Percentiles rank a stretch among this genome's conserved stretches.
These are phyloP conservation scores for Harlomillsia oculata DNA, from an alignment of 1,140 invertebrate species.

Conservation along the genomic window DNA sequence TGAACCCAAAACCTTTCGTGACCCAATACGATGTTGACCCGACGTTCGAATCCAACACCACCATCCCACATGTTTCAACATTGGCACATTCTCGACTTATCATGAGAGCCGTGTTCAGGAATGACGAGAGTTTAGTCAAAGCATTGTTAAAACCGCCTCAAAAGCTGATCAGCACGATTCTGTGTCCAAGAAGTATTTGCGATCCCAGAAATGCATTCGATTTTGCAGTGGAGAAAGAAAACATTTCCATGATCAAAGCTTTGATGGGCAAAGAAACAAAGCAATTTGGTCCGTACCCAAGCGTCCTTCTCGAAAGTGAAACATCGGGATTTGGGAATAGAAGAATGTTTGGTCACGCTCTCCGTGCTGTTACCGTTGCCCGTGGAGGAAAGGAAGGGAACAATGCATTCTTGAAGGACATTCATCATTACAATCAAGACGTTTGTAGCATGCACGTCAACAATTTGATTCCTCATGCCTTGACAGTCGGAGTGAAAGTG, in stretches of 20 bases:
- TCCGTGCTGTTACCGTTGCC: conserved; percentile 39
- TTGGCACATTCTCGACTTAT: conserved; percentile 41
- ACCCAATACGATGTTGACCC: conserved; percentile 43
- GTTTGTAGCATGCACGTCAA: neutral
- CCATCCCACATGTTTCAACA: conserved; percentile 44
- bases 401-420: conserved; percentile 13
- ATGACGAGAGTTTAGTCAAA: conserved; percentile 36
- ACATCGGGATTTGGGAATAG: conserved; percentile 28
- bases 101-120: conserved; percentile 42
- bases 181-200: conserved; percentile 26
- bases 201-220: conserved; percentile 37
- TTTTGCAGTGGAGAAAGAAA: conserved; percentile 40
- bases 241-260: conserved; percentile 38
- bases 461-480: neutral
- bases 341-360: conserved; percentile 40
- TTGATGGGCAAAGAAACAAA: conserved; percentile 36
- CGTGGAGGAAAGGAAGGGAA: conserved; percentile 44
- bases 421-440: neutral
- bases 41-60: conserved; percentile 43
- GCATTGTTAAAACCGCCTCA: conserved; percentile 11
- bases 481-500: neutral
- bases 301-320: conserved; percentile 7
- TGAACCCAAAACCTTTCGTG: conserved; percentile 37
- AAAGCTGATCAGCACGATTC: conserved; percentile 13
- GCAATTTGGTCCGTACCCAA: conserved; percentile 13